Conservation (phyloP, 2,888 invertebrate species). For the Sialis lutaria region DNA sequence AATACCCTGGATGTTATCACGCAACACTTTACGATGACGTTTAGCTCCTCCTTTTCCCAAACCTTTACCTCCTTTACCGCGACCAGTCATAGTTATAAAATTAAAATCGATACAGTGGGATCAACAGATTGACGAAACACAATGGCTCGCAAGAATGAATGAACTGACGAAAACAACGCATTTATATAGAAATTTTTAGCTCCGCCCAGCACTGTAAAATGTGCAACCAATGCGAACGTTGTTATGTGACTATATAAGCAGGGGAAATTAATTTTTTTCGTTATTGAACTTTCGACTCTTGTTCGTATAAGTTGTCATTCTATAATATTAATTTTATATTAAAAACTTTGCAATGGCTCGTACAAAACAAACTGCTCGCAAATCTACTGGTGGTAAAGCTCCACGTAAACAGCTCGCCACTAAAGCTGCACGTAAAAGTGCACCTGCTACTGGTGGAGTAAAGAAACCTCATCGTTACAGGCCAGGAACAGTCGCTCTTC, state of each 20-base stretch:
- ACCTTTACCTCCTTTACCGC: slow-evolving; percentile 21
- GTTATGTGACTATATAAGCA: not conserved
- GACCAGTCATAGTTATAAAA: slow-evolving; percentile 47
- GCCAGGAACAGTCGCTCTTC: no score
- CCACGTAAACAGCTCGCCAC: no score
- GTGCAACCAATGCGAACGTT: not conserved
- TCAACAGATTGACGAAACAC: slow-evolving; percentile 13
- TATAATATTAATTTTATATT: not conserved
- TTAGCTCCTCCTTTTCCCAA: slow-evolving; percentile 68
- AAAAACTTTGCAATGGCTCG: not conserved
- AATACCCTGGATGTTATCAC: slow-evolving; percentile 66
- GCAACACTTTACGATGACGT: slow-evolving; percentile 63
- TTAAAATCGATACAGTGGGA: not conserved
- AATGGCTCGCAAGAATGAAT: not conserved
- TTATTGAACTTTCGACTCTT: not conserved
- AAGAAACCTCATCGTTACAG: no score
- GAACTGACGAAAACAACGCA: not conserved
- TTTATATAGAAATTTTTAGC: not conserved
- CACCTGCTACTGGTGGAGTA: no score
- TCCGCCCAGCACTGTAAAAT: not conserved
- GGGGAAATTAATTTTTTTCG: no score
- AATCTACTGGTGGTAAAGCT: no score
- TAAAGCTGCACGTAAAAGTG: no score
- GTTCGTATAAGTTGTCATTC: slow-evolving; percentile 3
- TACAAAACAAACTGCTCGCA: not conserved